A percentile compares a stretch with the other conserved stretches of the same genome.
These are phyloP conservation scores for Drosophila picticornis DNA, from an alignment of 2,888 invertebrate species.

Conservation along the genomic window DNA sequence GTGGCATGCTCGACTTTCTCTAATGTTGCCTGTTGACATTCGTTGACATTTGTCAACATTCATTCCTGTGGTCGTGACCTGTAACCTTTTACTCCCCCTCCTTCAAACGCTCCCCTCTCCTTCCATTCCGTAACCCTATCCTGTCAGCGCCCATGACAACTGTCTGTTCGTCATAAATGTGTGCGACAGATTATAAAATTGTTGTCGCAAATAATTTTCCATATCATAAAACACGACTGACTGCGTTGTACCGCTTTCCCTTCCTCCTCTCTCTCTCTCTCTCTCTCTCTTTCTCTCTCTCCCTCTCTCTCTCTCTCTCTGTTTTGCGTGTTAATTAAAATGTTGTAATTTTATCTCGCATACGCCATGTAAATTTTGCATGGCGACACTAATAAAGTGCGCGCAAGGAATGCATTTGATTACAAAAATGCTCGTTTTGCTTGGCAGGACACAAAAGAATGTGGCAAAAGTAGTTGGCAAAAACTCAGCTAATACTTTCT, in stretches of 20 bases:
- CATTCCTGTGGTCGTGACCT: constrained; percentile 38
- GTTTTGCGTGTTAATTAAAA: constrained; percentile 24
- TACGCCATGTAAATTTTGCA: constrained; percentile 23
- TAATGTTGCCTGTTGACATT: constrained; percentile 59
- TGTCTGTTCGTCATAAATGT: constrained; percentile 54
- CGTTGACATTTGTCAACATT: constrained; percentile 55
- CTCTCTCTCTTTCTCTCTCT: too few species aligned
- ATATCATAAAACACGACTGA: constrained; percentile 7
- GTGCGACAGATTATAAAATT: constrained; percentile 29
- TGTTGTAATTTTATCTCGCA: constrained; percentile 19
- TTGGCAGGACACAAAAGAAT: constrained; percentile 13
- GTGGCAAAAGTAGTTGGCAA: constrained; percentile 22
- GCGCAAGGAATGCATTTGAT: constrained; percentile 31
- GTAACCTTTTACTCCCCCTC: constrained; percentile 11
- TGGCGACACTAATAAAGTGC: constrained; percentile 20
- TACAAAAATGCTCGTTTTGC: constrained; percentile 19
- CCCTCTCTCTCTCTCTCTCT: neutral
- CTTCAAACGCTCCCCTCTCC: neutral
- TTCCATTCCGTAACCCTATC: neutral
- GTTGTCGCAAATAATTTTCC: constrained; percentile 19
- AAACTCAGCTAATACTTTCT: constrained; percentile 26
- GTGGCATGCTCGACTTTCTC: constrained; percentile 43
- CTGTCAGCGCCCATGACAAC: constrained; percentile 33
- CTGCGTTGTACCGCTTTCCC: neutral
- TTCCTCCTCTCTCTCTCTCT: neutral